Evolutionary conservation across 23 tunicate species (phyloP), one percentile per base, ranked within the genome.

Genomic region (Diplosoma virens): DNA sequence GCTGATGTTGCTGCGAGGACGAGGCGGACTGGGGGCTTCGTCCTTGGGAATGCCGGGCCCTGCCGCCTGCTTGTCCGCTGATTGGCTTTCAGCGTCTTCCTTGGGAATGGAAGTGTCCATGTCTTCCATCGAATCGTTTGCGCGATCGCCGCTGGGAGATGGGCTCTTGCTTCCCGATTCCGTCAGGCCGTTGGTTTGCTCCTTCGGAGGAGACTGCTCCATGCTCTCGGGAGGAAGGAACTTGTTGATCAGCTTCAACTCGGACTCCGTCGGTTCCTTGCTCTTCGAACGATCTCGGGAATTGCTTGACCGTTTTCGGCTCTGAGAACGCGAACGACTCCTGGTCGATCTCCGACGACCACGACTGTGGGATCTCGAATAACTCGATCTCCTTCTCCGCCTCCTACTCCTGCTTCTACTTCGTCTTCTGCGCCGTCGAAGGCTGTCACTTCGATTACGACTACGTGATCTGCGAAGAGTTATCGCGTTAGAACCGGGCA

Each of bases 331-430:
- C 14, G 70, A 63, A 11, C 52, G 74, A 67, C 52, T 67, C 21
- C 74, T 67, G 3, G 52, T 63, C 11, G 36, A 30, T 29, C 69
- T 36, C 18, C 69, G 35, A 2, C 52, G 21, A 11, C 52, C 52
- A 34, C 52, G 17, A 9, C 74, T 67, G 28, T 28, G 74, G 17
- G 74, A 67, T 2, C 52, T 50, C 35, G 74, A 67, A 52, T 37
- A 22, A 35, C 52, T 67, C 21, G 7, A 7, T 24, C 50, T 34
- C 23, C 74, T 34, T 36, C 28, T 36, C 7, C 52, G 74, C n/a
- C 30, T 25, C 24, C 64, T 21, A 16, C 16, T 45, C 11, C 16
- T 16, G 16, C 52, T 45, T 45, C 16, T 45, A 16, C 52, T 45
- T 9, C 16, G 14, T n/a, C n/a, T n/a, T n/a, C n/a, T n/a, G n/a